These are phyloP conservation scores for Turnix velox DNA, from an alignment of 2,113 vertebrate genomes.

Conservation along the genomic window DNA sequence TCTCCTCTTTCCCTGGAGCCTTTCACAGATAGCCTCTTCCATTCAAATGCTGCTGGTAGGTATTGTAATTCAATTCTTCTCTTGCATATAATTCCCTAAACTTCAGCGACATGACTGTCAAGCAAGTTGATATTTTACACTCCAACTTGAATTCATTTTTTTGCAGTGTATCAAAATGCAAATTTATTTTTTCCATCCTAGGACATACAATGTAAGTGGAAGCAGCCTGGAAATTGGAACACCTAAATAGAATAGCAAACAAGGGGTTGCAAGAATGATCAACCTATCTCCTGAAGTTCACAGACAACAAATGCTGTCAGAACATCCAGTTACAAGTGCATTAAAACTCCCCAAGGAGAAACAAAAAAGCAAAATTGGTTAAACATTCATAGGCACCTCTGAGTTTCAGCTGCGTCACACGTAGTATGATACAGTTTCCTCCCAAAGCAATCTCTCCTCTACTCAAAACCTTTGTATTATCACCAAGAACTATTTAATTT, in stretches of 20 bases:
- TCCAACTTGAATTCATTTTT: neutral
- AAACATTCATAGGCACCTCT: conserved; percentile 21
- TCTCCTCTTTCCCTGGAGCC: neutral
- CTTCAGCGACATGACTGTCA: neutral
- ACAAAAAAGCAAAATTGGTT: neutral
- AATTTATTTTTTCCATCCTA: neutral
- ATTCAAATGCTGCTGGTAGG: neutral
- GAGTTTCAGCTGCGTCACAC: neutral
- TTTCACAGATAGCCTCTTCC: neutral
- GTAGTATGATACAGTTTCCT: neutral
- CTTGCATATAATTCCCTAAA: conserved; percentile 24
- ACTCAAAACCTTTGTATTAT: neutral
- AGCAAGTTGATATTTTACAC: conserved; percentile 33
- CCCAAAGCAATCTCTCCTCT: neutral
- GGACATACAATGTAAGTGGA: neutral
- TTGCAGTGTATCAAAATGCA: conserved; percentile 16
- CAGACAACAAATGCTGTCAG: neutral
- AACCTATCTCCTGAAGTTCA: neutral
- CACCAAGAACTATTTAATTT: neutral
- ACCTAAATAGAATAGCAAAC: neutral
- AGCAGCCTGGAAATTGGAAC: neutral
- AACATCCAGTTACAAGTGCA: conserved; percentile 6
- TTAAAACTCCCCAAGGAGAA: neutral
- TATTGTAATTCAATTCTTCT: conserved; percentile 2
- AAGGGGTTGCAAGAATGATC: neutral